Conservation (phyloP, 2,797 vertebrate genomes). For the Pangasius sanitwongsei region DNA sequence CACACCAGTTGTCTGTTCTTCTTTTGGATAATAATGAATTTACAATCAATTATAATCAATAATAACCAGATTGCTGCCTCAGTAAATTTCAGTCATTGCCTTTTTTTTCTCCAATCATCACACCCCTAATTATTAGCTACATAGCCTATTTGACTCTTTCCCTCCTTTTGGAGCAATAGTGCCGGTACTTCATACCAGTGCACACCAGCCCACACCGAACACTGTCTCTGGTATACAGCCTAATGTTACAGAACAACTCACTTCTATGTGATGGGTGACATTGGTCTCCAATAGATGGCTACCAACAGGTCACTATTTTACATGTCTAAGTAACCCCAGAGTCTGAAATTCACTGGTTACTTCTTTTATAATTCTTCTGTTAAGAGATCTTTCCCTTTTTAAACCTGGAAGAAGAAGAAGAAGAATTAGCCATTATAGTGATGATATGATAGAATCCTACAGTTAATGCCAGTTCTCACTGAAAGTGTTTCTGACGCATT, state of each 20-base stretch:
- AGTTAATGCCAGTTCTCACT: background rate
- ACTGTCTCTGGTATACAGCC: background rate
- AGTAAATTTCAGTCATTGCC: background rate
- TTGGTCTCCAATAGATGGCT: background rate
- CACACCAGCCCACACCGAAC: background rate
- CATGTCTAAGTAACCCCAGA: background rate
- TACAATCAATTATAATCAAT: background rate
- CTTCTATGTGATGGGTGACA: background rate
- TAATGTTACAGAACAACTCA: background rate
- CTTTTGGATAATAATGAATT: background rate
- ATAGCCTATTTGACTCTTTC: background rate
- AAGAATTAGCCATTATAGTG: background rate
- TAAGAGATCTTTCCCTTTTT: background rate
- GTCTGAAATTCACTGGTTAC: background rate
- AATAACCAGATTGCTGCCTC: background rate
- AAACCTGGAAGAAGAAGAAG: background rate
- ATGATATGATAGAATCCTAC: background rate
- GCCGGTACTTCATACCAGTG: background rate
- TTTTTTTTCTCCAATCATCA: background rate
- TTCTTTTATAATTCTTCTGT: background rate
- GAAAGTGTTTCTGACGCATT: background rate
- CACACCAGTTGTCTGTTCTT: background rate
- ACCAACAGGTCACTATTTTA: background rate
- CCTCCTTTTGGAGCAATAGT: background rate
- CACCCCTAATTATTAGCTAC: background rate